Evolutionary conservation across 2,888 invertebrate genomes (phyloP), one percentile per base, ranked within the genome.

Genomic region (Omphaloscelis lunosa): DNA sequence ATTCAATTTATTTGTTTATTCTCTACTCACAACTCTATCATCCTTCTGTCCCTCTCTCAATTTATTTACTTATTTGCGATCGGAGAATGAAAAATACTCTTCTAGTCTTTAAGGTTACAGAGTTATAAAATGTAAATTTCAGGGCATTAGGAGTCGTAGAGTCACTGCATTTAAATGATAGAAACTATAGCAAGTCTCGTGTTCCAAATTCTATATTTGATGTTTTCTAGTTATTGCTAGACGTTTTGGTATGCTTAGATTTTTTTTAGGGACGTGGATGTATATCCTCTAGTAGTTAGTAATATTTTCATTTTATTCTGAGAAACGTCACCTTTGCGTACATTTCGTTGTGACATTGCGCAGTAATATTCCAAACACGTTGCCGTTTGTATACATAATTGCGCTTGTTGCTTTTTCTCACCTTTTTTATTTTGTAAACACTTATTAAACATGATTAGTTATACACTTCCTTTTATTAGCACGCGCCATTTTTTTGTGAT

Each of bases 401-500:
- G 74, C 74, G 15, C 11, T 76, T 76, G 77, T 86, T 86, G 70
- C 48, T 77, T 79, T 88, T 84, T 71, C 72, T 80, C 51, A 8
- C 63, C 48, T 83, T 79, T 58, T 82, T 76, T 88, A 70, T 83
- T 87, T 88, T 77, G 83, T 87, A 87, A 87, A 88, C 87, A 86
- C 45, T 69, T 74, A 66, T 67, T 78, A 73, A 20, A 61, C 62
- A 74, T 61, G 66, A 85, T 81, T 85, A 82, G 58, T 69, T 69
- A 79, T 83, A 72, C 78, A 56, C 75, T 86, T 87, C 88, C 88
- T 81, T 81, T 78, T 67, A 75, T 63, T 66, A 27, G 23, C 82
- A 84, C 76, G 76, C 82, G 71, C 59, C 12, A 51, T 34, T 76
- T 82, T 84, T 85, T 75, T 23, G 58, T 20, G 69, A 67, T 80